Base-by-base conservation (phyloP, 1,140 invertebrate species). In the Drosophila pallidifrons region DNA sequence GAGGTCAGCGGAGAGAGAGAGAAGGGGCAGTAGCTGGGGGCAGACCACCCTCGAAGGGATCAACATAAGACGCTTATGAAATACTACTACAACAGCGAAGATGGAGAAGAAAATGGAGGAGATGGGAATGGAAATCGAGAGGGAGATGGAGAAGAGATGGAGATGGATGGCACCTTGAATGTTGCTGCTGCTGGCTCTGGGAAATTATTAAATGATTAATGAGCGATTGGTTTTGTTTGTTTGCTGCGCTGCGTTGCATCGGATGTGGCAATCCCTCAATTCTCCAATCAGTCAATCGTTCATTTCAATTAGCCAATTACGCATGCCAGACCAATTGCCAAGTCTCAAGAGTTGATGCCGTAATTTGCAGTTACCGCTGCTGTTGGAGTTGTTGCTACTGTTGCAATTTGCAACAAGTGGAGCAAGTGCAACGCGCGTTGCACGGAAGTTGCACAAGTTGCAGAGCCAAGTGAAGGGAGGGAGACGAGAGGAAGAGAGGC, bases 251-350 rank as follows among this genome's bases (percentile, higher is more conserved):
- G 20, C 20, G 20, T 25, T 47, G 65, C 52, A 70, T 75, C 72
- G 66, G 72, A 75, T 70, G 72, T 75, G 66, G 72, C 72, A 75
- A 75, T 75, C 13, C 58, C 25, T 5, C 66, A 58, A 75, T 75
- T 52, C 51, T 32, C 7, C 66, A 58, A 75, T 75, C 67, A 75
- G 43, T 75, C 72, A 70, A 75, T 63, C 67, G 58, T 15, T 75
- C 77, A 77, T 68, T 78, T 77, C 77, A 85, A 85, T 85, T 85
- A 81, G 81, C 74, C 81, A 85, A 85, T 85, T 85, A 85, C 78
- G 81, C 77, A 83, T 83, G 81, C 76, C 20, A 25, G 20, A 25
- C 20, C 63, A 32, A 38, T 30, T 43, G 70, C 43, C 64, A 61
- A 73, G 41, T 13, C 41, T 3, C 0, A 6, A 8, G 45, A 30